These are phyloP conservation scores for Bujurquina vittata DNA, from an alignment of 2,113 vertebrate species.

Conservation along the genomic window DNA sequence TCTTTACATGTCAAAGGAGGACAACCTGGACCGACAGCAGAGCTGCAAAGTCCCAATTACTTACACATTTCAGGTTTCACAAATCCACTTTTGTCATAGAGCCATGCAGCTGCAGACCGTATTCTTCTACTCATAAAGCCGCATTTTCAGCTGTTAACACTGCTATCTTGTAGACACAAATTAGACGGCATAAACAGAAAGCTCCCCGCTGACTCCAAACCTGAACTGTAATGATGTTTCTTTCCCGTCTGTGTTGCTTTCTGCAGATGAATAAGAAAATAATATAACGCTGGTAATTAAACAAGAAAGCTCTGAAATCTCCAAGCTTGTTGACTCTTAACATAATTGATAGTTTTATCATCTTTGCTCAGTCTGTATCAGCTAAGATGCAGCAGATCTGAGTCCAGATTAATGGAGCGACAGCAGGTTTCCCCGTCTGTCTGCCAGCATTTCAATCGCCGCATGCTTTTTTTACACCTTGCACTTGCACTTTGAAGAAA, in stretches of 20 bases:
- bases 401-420: background rate
- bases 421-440: background rate
- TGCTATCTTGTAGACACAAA: conserved; percentile 7
- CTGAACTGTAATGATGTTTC: background rate
- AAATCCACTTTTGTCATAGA: background rate
- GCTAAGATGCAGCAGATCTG: background rate
- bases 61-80: background rate
- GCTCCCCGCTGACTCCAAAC: background rate
- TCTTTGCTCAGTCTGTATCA: background rate
- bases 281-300: background rate
- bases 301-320: background rate
- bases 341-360: background rate
- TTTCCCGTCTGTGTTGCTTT: background rate
- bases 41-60: conserved; percentile 6
- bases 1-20: background rate
- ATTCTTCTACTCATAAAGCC: background rate
- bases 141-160: background rate
- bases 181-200: conserved; percentile 13
- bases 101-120: background rate
- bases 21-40: background rate
- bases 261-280: background rate
- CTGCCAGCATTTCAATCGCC: background rate
- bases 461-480: background rate
- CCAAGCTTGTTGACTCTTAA: background rate
- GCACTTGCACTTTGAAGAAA: conserved; percentile 20